A percentile compares a stretch with the other conserved stretches of the same genome.
phyloP scores from a whole-genome alignment of 2,888 invertebrate genomes.

The Eupelmus urozonus region DNA sequence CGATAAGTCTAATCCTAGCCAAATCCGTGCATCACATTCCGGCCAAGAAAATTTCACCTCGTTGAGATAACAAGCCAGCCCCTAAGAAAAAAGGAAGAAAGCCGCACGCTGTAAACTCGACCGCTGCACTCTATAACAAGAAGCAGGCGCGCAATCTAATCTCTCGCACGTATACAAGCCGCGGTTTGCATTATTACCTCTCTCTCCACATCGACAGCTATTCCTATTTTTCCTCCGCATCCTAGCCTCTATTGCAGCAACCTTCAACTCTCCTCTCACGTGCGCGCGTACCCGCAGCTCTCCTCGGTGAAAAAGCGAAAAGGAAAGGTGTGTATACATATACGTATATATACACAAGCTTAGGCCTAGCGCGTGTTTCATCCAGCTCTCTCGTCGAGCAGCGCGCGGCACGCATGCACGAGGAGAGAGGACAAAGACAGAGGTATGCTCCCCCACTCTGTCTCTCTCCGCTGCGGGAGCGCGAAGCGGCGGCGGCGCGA shows the following conservation, averaged over 20 bases:
- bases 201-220: not conserved
- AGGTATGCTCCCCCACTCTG: slow-evolving; percentile 12
- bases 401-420: not conserved
- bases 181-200: slow-evolving; percentile 17
- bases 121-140: no score
- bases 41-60: not conserved
- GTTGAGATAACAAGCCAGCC: not conserved
- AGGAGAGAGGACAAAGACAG: not conserved
- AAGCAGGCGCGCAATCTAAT: slow-evolving; percentile 16
- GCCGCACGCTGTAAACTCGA: no score
- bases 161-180: not conserved
- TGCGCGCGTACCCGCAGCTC: not conserved
- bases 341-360: not conserved
- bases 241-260: not conserved
- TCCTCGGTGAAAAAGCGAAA: slow-evolving; percentile 13
- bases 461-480: not conserved
- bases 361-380: not conserved
- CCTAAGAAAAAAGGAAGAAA: not conserved
- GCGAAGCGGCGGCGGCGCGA: slow-evolving; percentile 8
- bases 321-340: slow-evolving; percentile 18
- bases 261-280: slow-evolving; percentile 26
- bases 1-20: no score
- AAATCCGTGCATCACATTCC: not conserved
- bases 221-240: not conserved
- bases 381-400: no score